Percentiles rank a stretch among this genome's conserved stretches.
Evolutionary conservation across 1,140 invertebrate species (phyloP).

Genomic region (Zaprionus davidi): DNA sequence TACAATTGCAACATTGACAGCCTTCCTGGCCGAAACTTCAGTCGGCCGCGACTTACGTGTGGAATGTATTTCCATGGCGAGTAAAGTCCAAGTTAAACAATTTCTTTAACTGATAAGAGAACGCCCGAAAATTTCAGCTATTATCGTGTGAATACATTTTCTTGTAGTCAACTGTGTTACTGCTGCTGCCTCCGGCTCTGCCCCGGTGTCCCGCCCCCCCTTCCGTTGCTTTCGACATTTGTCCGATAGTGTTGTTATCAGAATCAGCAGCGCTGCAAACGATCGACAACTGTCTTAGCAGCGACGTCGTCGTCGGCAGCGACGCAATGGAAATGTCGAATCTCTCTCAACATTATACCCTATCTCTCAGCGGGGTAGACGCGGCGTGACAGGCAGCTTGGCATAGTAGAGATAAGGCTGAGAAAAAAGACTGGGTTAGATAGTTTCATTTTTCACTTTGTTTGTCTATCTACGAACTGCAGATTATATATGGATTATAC

Average conservation of each 20-base stretch:
- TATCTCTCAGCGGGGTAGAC: background rate
- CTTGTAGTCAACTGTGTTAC: conserved; percentile 30
- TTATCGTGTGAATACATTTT: conserved; percentile 49
- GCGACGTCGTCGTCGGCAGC: conserved; percentile 11
- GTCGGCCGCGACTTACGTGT: background rate
- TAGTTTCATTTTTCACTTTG: background rate
- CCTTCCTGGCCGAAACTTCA: background rate
- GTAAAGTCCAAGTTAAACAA: conserved; percentile 52
- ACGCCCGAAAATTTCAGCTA: conserved; percentile 38
- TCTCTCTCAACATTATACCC: background rate
- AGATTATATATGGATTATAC: background rate
- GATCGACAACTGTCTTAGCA: conserved; percentile 41
- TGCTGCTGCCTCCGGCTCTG: background rate
- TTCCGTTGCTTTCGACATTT: conserved; percentile 12
- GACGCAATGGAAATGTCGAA: conserved; percentile 20
- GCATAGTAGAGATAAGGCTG: background rate
- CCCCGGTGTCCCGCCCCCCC: background rate
- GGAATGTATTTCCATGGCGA: conserved; percentile 10
- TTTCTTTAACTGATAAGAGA: conserved; percentile 40
- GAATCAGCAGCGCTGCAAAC: conserved; percentile 25
- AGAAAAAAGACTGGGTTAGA: background rate
- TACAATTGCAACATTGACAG: background rate
- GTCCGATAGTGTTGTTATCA: conserved; percentile 39
- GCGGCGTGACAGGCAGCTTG: background rate
- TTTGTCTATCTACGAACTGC: background rate